Base-by-base conservation (phyloP, 1,140 invertebrate species). In the Cardiocondyla obscurior region DNA sequence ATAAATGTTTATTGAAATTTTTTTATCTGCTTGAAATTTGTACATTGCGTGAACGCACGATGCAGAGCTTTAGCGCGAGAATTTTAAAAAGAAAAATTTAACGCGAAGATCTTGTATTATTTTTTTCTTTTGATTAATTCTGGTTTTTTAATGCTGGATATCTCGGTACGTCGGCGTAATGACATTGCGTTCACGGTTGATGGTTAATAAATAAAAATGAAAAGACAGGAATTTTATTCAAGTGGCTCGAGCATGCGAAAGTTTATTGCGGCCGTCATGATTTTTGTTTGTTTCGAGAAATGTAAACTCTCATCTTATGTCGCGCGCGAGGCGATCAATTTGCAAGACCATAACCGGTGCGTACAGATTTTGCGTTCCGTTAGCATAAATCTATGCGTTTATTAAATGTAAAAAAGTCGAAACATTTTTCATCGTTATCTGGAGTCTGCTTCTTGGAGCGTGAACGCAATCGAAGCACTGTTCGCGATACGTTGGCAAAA, bases 371-470 rank as follows among this genome's bases (percentile, higher is more conserved):
- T n/a, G 10, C 30, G 55, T 69, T 79, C 74, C 74, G 74, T 79
- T 79, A 79, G 62, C 46, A n/a, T 49, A 12, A 69, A 79, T 79
- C 74, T 77, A 58, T 16, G 44, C 16, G 6, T 30, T 16, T 36
- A 49, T 16, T 36, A 49, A 51, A 76, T n/a, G 57, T 79, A 79
- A 79, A 69, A n/a, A 79, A 79, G 55, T 77, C 62, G 46, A 79
- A 7, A 33, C 74, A 79, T 79, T 79, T 79, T 79, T 79, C 74
- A 79, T 79, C 74, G 74, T 69, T 79, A 79, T 79, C 74, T 30
- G 62, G n/a, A n/a, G 33, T 67, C 62, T 79, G 74, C 62, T 69
- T 67, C 74, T 79, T 79, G 33, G 62, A 79, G 74, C 74, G 74
- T 79, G 74, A 79, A 79, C 46, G 74, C 62, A 79, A 79, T 79